A percentile compares a stretch with the other conserved stretches of the same genome.
Conservation (phyloP, 1,140 invertebrate species). For the Scaptomyza pallida region DNA sequence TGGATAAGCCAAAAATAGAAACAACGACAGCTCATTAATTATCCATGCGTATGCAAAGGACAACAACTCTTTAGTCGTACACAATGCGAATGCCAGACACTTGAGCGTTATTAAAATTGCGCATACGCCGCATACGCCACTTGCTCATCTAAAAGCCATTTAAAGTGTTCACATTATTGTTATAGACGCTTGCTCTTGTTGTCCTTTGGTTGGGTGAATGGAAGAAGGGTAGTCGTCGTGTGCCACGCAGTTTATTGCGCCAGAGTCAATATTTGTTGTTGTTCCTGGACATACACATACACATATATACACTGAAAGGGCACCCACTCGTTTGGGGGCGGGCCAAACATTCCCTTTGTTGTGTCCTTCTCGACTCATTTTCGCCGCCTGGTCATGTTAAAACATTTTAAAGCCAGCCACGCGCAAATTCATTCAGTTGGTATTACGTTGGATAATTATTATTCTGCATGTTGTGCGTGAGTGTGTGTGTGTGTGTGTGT, state of each 20-base stretch:
- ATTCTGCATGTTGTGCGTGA: constrained; percentile 23
- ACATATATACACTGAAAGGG: no score
- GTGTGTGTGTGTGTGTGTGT: constrained; percentile 18
- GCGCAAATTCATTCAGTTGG: constrained; percentile 66
- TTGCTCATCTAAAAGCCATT: constrained; percentile 63
- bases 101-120: constrained; percentile 63
- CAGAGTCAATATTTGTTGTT: constrained; percentile 75
- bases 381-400: constrained; percentile 37
- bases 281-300: constrained; percentile 29
- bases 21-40: constrained; percentile 52
- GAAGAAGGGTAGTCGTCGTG: no score
- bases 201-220: no score
- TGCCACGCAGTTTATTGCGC: constrained; percentile 63
- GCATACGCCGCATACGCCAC: constrained; percentile 51
- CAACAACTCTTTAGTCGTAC: constrained; percentile 19
- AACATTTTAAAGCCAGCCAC: constrained; percentile 67
- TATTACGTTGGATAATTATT: constrained; percentile 59
- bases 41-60: constrained; percentile 39
- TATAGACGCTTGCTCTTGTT: constrained; percentile 24
- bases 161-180: constrained; percentile 57
- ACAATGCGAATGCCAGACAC: constrained; percentile 55
- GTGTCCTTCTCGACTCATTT: constrained; percentile 38
- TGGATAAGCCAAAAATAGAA: constrained; percentile 18
- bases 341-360: constrained; percentile 50
- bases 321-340: background rate